Conservation (phyloP, 2,113 vertebrate genomes). For the Brachyistius frenatus region DNA sequence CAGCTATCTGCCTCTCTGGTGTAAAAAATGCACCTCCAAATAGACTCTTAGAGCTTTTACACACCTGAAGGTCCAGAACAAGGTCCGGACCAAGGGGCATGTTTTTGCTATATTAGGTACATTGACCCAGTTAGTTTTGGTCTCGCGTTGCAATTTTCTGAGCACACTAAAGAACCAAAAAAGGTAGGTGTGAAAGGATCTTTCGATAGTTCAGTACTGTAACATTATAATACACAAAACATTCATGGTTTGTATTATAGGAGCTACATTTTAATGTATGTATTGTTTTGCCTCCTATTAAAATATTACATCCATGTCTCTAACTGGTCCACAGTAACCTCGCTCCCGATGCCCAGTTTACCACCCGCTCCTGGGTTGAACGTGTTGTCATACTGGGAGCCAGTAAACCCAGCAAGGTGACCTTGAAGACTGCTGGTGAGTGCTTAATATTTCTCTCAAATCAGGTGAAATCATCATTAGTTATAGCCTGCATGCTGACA, state of each 20-base stretch:
- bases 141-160: too few relatives aligned
- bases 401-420: slow-evolving; percentile 83
- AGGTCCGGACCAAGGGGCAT: too few relatives aligned
- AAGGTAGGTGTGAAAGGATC: too few relatives aligned
- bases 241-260: too few relatives aligned
- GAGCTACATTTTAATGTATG: background rate
- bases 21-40: background rate
- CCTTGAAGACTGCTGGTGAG: slow-evolving; percentile 86
- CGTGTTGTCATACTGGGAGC: slow-evolving; percentile 88
- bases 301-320: background rate
- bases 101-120: too few relatives aligned
- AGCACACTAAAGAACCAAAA: too few relatives aligned
- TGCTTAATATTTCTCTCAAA: background rate
- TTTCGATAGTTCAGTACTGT: too few relatives aligned
- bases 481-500: too few relatives aligned
- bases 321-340: slow-evolving; percentile 80
- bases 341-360: slow-evolving; percentile 83
- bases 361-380: slow-evolving; percentile 88
- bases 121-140: too few relatives aligned
- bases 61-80: background rate
- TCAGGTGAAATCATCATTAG: background rate
- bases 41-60: background rate
- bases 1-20: background rate
- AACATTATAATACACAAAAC: too few relatives aligned
- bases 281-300: background rate